Percentiles rank a stretch among this genome's conserved stretches.
Evolutionary conservation across 2,888 invertebrate genomes (phyloP).

Genomic region (Sialis lutaria): DNA sequence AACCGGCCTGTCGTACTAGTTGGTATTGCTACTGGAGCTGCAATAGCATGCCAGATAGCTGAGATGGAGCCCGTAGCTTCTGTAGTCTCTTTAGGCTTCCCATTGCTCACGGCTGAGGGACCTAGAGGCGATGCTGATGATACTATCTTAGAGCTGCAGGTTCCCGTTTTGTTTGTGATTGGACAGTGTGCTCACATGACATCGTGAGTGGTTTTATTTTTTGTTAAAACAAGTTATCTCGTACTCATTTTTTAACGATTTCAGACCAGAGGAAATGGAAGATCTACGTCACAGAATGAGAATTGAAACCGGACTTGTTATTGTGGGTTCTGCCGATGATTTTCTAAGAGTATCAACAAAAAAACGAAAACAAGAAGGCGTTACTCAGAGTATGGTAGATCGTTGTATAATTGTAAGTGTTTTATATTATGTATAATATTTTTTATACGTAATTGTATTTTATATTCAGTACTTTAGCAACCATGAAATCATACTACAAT

Average conservation of each 20-base stretch:
- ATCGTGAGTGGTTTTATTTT: constrained; percentile 23
- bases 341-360: constrained; percentile 48
- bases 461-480: no score
- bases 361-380: constrained; percentile 51
- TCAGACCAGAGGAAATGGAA: constrained; percentile 57
- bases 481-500: no score
- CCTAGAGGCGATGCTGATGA: constrained; percentile 58
- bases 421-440: not conserved
- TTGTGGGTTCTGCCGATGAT: constrained; percentile 68
- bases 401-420: constrained; percentile 45
- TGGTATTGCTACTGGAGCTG: constrained; percentile 60
- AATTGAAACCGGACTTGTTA: constrained; percentile 55
- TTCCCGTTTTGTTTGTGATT: constrained; percentile 60
- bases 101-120: constrained; percentile 53
- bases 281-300: constrained; percentile 57
- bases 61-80: constrained; percentile 53
- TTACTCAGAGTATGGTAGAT: constrained; percentile 68
- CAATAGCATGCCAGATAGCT: constrained; percentile 57
- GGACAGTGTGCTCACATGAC: constrained; percentile 53
- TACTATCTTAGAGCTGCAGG: constrained; percentile 48
- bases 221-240: not conserved
- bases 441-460: not conserved
- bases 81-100: constrained; percentile 63
- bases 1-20: constrained; percentile 55
- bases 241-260: constrained; percentile 11